phyloP scores from a whole-genome alignment of 1,140 invertebrate genomes.

The Habropoda laboriosa region DNA sequence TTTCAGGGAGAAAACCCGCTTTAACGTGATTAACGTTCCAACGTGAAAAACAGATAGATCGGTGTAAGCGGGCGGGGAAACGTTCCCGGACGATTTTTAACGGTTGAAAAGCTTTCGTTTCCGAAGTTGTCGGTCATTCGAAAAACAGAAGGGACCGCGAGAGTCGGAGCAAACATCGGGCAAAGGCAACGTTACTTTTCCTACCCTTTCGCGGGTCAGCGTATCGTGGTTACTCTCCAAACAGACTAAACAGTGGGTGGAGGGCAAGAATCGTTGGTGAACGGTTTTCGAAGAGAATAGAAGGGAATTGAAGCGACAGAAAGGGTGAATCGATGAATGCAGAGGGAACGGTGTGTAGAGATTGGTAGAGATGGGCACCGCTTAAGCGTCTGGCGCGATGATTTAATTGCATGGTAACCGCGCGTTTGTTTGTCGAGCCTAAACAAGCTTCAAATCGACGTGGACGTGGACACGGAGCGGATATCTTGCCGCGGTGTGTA shows the following conservation, averaged over 20 bases:
- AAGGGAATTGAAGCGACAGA: no score
- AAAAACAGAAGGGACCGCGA: neutral
- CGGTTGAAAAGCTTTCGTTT: neutral
- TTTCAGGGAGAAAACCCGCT: neutral
- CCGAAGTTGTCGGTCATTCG: neutral
- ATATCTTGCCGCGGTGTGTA: conserved; percentile 24
- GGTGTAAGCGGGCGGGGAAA: no score
- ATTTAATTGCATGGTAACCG: conserved; percentile 51
- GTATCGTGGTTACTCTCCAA: neutral
- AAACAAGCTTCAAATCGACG: conserved; percentile 45
- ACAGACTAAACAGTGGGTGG: conserved; percentile 5
- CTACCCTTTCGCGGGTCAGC: neutral
- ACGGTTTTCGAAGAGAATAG: neutral
- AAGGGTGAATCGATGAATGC: conserved; percentile 8
- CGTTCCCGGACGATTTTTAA: neutral
- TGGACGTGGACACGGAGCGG: conserved; percentile 17
- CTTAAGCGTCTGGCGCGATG: conserved; percentile 45
- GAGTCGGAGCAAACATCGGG: neutral
- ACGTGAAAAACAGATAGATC: no score
- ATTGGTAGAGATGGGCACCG: neutral
- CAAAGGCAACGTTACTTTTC: neutral
- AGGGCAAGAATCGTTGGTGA: neutral
- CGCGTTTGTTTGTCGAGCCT: conserved; percentile 49
- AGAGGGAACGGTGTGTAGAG: neutral
- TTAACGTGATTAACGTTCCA: neutral